phyloP scores from a whole-genome alignment of 2,113 vertebrate genomes.

The Colinus virginianus region DNA sequence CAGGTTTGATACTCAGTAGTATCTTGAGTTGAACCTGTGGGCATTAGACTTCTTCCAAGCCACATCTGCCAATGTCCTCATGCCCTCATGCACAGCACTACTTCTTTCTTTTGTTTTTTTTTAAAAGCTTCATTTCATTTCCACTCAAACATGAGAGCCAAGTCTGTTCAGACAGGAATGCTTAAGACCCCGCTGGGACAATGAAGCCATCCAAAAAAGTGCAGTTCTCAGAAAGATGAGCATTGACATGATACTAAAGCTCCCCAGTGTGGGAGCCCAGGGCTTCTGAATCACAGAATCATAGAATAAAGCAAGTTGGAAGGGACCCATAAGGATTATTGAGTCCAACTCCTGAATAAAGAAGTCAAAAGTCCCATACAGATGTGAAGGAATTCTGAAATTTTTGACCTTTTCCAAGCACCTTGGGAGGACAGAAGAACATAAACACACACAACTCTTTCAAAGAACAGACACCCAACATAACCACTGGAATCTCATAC shows the following conservation, averaged over 20 bases:
- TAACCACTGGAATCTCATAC: neutral
- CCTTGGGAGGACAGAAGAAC: neutral
- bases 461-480: neutral
- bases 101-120: neutral
- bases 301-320: too few relatives aligned
- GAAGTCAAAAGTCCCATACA: neutral
- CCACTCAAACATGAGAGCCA: neutral
- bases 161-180: conserved; percentile 27
- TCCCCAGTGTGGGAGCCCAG: neutral
- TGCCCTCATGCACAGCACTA: neutral
- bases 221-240: conserved; percentile 26
- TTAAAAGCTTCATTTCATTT: conserved; percentile 10
- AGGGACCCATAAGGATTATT: too few relatives aligned
- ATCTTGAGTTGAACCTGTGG: neutral
- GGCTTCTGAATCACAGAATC: too few relatives aligned
- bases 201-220: conserved; percentile 1
- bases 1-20: neutral
- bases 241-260: neutral
- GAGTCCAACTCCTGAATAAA: neutral
- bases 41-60: neutral
- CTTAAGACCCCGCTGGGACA: conserved; percentile 4
- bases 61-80: conserved; percentile 10
- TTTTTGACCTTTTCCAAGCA: neutral
- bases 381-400: neutral
- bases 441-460: neutral